Percentiles rank a stretch among this genome's conserved stretches.
phyloP scores from a whole-genome alignment of 2,113 vertebrate species.

The Crotalus tigris region DNA sequence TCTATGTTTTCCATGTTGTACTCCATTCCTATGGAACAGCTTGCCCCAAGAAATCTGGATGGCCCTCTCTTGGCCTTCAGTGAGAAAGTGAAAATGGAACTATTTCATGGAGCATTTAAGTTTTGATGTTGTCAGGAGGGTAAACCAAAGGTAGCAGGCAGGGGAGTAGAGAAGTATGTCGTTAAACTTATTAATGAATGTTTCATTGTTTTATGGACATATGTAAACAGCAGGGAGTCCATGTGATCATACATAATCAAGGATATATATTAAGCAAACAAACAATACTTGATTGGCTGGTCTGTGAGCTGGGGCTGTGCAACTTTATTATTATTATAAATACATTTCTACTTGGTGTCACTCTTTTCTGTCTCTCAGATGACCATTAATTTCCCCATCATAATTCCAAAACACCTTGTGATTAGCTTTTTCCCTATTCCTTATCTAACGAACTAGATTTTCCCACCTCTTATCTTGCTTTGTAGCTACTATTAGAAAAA shows the following conservation, averaged over 20 bases:
- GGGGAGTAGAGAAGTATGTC: neutral
- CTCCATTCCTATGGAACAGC: neutral
- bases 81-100: neutral
- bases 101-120: neutral
- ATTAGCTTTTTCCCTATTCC: neutral
- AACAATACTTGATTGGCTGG: neutral
- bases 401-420: neutral
- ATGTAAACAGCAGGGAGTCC: neutral
- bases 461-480: neutral
- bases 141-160: neutral
- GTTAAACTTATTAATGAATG: neutral
- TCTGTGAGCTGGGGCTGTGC: neutral
- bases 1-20: neutral
- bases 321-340: neutral
- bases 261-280: neutral
- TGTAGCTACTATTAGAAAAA: neutral
- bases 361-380: neutral
- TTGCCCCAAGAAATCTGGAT: neutral
- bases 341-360: neutral
- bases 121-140: neutral
- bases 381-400: neutral
- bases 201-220: neutral
- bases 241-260: neutral
- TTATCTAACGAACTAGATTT: neutral
- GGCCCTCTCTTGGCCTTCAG: neutral